A percentile compares a stretch with the other conserved stretches of the same genome.
phyloP scores from a whole-genome alignment of 2,797 vertebrate species.

The Spatula versicolor region DNA sequence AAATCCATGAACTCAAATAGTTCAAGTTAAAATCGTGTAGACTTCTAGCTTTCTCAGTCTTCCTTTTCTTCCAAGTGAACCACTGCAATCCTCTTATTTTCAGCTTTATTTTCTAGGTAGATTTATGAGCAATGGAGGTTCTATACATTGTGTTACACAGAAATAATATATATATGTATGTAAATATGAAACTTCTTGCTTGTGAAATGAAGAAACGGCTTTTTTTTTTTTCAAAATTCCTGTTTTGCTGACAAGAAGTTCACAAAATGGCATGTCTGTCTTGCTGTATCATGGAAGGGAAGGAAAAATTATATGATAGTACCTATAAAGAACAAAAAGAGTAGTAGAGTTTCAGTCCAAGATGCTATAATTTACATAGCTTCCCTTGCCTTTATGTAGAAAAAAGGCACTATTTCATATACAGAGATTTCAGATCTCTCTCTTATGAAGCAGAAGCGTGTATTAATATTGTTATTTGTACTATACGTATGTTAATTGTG shows the following conservation, averaged over 20 bases:
- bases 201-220: not conserved
- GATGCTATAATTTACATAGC: not conserved
- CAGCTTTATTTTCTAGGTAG: not conserved
- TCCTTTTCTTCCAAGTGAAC: not conserved
- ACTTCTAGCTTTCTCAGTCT: not conserved
- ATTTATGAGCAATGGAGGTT: not conserved
- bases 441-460: not conserved
- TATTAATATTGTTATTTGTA: not conserved
- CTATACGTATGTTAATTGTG: not conserved
- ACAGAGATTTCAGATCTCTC: not conserved
- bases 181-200: not conserved
- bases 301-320: not conserved
- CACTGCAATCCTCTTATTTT: not conserved
- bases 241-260: not conserved
- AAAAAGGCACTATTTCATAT: not conserved
- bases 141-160: not conserved
- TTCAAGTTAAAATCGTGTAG: not conserved
- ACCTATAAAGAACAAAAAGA: not conserved
- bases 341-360: not conserved
- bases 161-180: not conserved
- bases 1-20: not conserved
- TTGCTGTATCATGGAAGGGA: not conserved
- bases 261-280: not conserved
- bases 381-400: not conserved
- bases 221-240: not conserved